phyloP scores from a whole-genome alignment of 2,113 vertebrate species.

The Megaceryle maxima region DNA sequence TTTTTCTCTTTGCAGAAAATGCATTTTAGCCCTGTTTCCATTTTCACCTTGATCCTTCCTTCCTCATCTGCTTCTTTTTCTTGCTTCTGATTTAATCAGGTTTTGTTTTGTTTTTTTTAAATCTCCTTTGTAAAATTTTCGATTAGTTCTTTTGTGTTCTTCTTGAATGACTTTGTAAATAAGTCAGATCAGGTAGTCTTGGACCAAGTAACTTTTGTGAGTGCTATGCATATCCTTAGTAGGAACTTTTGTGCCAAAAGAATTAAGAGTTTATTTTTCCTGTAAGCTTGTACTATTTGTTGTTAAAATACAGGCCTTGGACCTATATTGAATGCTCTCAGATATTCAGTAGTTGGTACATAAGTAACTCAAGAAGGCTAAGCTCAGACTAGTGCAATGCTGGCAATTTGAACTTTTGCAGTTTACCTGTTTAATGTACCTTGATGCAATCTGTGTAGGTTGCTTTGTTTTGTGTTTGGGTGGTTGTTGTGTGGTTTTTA shows the following conservation, averaged over 20 bases:
- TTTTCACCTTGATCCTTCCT: neutral
- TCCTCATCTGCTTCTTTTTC: neutral
- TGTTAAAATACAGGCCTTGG: neutral
- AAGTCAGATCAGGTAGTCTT: neutral
- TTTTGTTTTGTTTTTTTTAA: neutral
- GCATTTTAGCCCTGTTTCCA: neutral
- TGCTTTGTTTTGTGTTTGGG: neutral
- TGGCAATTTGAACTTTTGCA: neutral
- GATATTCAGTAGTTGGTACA: neutral
- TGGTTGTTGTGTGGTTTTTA: too few species aligned
- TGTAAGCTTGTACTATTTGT: neutral
- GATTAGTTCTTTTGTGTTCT: neutral
- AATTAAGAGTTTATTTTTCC: neutral
- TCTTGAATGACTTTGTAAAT: neutral
- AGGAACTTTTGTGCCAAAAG: neutral
- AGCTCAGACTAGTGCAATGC: neutral
- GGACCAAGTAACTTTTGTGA: neutral
- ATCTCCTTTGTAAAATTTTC: neutral
- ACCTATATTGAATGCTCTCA: neutral
- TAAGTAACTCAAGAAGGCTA: neutral
- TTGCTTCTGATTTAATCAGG: neutral
- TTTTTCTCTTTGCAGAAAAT: neutral
- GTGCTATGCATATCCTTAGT: neutral
- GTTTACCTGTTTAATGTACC: neutral
- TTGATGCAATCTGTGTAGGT: neutral